Evolutionary conservation across 2,888 invertebrate species (phyloP).

Genomic region (Didymodactylos carnosus): DNA sequence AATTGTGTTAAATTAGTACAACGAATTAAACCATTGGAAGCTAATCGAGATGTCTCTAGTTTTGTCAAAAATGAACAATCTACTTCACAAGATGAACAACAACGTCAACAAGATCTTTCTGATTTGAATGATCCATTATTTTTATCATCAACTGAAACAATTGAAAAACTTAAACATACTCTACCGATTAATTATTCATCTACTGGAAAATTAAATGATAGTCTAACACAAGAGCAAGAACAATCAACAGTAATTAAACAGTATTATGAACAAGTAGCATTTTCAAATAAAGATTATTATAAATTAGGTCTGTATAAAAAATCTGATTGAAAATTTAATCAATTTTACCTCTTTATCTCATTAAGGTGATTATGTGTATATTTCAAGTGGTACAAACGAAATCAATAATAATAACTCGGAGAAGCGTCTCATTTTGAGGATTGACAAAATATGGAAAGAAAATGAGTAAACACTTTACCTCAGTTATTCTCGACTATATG

Average conservation of each 20-base stretch:
- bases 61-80: conserved; percentile 48
- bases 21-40: conserved; percentile 55
- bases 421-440: conserved; percentile 67
- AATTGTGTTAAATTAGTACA: conserved; percentile 45
- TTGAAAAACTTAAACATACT: background rate
- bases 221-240: too few relatives aligned
- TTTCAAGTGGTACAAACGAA: background rate
- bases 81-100: background rate
- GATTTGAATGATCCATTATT: background rate
- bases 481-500: background rate
- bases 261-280: background rate
- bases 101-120: too few relatives aligned
- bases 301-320: too few relatives aligned
- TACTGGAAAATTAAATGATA: background rate
- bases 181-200: background rate
- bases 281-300: background rate
- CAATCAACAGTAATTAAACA: background rate
- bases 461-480: conserved; percentile 47
- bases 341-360: too few relatives aligned
- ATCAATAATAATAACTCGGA: background rate
- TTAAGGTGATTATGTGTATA: background rate
- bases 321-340: too few relatives aligned
- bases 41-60: conserved; percentile 69
- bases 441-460: conserved; percentile 82
- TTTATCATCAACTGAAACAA: background rate